phyloP scores from a whole-genome alignment of 2,113 vertebrate genomes.

The Dasyurus viverrinus region DNA sequence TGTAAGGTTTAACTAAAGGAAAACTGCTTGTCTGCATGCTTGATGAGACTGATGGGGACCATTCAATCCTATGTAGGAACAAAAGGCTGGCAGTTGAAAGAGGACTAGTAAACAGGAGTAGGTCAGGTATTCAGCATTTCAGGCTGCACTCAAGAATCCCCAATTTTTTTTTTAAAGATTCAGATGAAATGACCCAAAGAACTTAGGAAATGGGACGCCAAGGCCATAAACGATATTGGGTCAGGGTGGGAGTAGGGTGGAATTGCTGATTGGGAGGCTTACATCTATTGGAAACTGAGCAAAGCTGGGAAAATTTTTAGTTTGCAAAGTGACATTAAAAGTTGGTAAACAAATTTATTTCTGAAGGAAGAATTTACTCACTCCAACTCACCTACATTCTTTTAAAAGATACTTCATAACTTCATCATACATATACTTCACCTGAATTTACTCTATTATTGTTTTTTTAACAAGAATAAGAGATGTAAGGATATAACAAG shows the following conservation, averaged over 20 bases:
- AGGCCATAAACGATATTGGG: slow-evolving; percentile 52
- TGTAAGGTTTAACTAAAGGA: slow-evolving; percentile 53
- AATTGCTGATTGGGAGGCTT: slow-evolving; percentile 52
- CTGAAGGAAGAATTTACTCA: slow-evolving; percentile 48
- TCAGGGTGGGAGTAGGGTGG: background rate
- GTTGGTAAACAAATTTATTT: slow-evolving; percentile 56
- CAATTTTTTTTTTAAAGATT: background rate
- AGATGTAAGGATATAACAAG: slow-evolving; percentile 44
- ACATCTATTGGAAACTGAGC: slow-evolving; percentile 54
- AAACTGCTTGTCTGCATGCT: slow-evolving; percentile 32
- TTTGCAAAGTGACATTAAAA: slow-evolving; percentile 37
- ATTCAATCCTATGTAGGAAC: slow-evolving; percentile 57
- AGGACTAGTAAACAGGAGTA: slow-evolving; percentile 45
- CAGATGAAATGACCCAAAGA: slow-evolving; percentile 68
- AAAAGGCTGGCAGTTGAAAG: slow-evolving; percentile 72
- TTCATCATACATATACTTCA: background rate
- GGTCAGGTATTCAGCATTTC: slow-evolving; percentile 65
- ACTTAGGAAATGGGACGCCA: slow-evolving; percentile 16
- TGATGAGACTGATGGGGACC: slow-evolving; percentile 27
- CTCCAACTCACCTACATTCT: background rate
- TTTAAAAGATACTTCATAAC: slow-evolving; percentile 31
- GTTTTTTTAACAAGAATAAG: slow-evolving; percentile 34
- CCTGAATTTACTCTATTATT: slow-evolving; percentile 30
- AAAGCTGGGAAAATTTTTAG: slow-evolving; percentile 60
- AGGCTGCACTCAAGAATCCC: slow-evolving; percentile 41